A percentile compares a stretch with the other conserved stretches of the same genome.
phyloP scores from a whole-genome alignment of 2,113 vertebrate genomes.

The Dolichallabes microphthalmus region DNA sequence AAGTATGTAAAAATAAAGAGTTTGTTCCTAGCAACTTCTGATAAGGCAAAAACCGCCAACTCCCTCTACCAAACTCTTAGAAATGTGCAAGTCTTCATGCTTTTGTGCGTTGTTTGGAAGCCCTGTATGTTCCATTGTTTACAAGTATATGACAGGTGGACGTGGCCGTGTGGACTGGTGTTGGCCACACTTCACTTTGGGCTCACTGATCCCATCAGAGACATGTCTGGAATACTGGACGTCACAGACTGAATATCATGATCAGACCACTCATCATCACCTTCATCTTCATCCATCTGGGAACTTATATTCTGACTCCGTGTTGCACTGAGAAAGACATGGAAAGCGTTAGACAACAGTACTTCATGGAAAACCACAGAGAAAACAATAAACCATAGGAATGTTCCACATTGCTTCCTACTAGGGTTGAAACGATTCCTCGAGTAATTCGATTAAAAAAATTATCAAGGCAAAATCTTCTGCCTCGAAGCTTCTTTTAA shows the following conservation, averaged over 20 bases:
- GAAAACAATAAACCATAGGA: not conserved
- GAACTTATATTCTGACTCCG: conserved; percentile 35
- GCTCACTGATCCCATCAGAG: conserved; percentile 40
- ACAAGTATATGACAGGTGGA: conserved; percentile 1
- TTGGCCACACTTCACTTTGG: conserved; percentile 39
- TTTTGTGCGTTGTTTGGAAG: conserved; percentile 30
- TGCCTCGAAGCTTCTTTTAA: too few relatives aligned
- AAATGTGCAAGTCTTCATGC: conserved; percentile 9
- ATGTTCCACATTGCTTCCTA: not conserved
- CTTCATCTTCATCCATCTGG: conserved; percentile 43
- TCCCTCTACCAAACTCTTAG: not conserved
- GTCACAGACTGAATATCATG: conserved; percentile 52
- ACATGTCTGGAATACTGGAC: conserved; percentile 52
- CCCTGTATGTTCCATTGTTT: conserved; percentile 9
- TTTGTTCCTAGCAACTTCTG: not conserved
- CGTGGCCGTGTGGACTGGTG: conserved; percentile 21
- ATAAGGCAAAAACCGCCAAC: not conserved
- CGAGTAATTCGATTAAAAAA: too few relatives aligned
- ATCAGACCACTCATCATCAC: conserved; percentile 53
- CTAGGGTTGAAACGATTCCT: too few relatives aligned
- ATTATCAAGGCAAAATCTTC: too few relatives aligned
- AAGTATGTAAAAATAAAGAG: not conserved
- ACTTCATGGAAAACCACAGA: not conserved
- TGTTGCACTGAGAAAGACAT: not conserved
- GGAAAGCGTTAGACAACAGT: not conserved